These are phyloP conservation scores for Pteria penguin DNA, from an alignment of 2,888 invertebrate species.

Conservation along the genomic window DNA sequence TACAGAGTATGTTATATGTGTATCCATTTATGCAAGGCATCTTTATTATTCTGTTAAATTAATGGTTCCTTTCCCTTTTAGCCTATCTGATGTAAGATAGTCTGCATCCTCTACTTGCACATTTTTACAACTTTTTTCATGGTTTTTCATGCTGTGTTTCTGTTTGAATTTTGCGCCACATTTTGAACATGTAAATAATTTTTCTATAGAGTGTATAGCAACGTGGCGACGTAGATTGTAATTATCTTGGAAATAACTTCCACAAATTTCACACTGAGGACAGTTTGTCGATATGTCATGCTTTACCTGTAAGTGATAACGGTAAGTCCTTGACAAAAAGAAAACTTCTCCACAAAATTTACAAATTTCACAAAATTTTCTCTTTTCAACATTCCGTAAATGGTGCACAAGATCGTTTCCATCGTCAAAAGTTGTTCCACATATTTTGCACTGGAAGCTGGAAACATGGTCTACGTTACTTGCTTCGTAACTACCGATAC, in stretches of 20 bases:
- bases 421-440: constrained; percentile 14
- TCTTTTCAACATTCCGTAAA: constrained; percentile 24
- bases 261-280: constrained; percentile 17
- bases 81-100: too few species aligned
- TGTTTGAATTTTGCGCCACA: constrained; percentile 16
- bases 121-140: constrained; percentile 12
- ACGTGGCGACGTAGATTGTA: constrained; percentile 22
- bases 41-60: too few species aligned
- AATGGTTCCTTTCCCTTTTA: too few species aligned
- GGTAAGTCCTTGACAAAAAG: constrained; percentile 17
- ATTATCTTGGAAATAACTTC: constrained; percentile 29
- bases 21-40: too few species aligned
- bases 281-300: constrained; percentile 14
- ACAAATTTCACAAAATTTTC: constrained; percentile 19
- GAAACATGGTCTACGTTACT: neutral
- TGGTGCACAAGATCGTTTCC: constrained; percentile 10
- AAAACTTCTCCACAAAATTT: constrained; percentile 25
- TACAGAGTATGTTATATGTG: too few species aligned
- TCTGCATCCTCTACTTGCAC: too few species aligned
- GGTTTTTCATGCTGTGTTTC: constrained; percentile 9
- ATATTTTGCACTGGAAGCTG: constrained; percentile 25
- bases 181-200: constrained; percentile 2
- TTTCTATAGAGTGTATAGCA: constrained; percentile 12
- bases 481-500: too few species aligned
- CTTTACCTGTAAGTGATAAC: constrained; percentile 23